phyloP scores from a whole-genome alignment of 2,113 vertebrate species.

The Hirundichthys speculiger region DNA sequence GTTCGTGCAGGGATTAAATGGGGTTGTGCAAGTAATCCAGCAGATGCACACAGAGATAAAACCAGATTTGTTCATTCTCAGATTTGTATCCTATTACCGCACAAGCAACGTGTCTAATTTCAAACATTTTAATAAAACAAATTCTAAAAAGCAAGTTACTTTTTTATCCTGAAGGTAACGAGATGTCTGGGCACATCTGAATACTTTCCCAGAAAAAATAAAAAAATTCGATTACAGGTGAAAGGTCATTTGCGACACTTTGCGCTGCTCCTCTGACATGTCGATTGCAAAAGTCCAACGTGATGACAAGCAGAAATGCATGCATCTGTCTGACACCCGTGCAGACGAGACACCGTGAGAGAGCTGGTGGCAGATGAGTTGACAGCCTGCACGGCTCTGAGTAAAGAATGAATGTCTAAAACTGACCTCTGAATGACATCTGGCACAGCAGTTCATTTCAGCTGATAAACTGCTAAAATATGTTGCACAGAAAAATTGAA shows the following conservation, averaged over 20 bases:
- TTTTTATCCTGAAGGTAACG: no score
- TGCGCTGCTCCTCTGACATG: constrained; percentile 7
- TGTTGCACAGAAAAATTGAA: not conserved
- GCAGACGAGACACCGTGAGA: constrained; percentile 35
- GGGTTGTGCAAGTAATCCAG: not conserved
- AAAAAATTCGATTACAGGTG: not conserved
- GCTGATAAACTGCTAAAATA: not conserved
- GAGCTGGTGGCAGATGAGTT: constrained; percentile 58
- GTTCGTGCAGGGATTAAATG: no score
- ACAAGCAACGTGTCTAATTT: not conserved
- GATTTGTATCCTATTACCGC: not conserved
- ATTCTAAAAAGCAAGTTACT: no score
- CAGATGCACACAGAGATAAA: not conserved
- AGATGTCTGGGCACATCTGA: no score
- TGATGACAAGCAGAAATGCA: constrained; percentile 49
- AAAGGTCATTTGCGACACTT: no score
- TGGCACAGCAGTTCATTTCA: not conserved
- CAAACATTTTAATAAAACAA: not conserved
- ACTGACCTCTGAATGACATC: constrained; percentile 15
- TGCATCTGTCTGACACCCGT: constrained; percentile 23
- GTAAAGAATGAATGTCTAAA: not conserved
- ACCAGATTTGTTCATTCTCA: not conserved
- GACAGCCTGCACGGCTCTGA: constrained; percentile 7
- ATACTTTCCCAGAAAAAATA: no score
- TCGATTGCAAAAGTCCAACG: constrained; percentile 30